These are phyloP conservation scores for Crotalus adamanteus DNA, from an alignment of 2,797 vertebrate genomes.

Conservation along the genomic window DNA sequence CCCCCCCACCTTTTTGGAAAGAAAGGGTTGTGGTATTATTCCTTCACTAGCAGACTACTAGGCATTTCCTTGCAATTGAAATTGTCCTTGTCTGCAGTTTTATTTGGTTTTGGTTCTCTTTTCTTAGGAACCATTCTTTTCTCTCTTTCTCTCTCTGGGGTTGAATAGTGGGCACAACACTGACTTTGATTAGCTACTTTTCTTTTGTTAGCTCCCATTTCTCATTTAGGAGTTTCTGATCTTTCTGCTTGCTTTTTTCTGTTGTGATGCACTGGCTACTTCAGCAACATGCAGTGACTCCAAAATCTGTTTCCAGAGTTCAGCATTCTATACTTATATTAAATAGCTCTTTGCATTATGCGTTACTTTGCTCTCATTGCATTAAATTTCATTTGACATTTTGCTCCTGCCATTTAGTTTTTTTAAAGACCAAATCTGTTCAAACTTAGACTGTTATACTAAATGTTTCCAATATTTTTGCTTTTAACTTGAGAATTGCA, in stretches of 20 bases:
- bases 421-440: background rate
- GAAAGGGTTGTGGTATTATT: background rate
- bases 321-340: background rate
- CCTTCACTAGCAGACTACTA: background rate
- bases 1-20: background rate
- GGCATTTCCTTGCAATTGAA: background rate
- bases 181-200: background rate
- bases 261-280: background rate
- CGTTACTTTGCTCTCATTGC: background rate
- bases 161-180: background rate
- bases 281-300: background rate
- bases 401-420: background rate
- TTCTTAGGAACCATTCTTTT: background rate
- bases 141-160: background rate
- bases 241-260: background rate
- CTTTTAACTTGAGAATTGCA: background rate
- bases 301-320: background rate
- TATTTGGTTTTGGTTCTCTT: background rate
- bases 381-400: constrained; percentile 21
- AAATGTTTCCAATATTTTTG: background rate
- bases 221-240: background rate
- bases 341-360: background rate
- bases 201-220: background rate
- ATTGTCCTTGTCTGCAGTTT: background rate
- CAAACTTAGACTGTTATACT: background rate